A percentile compares a stretch with the other conserved stretches of the same genome.
Evolutionary conservation across 2,113 vertebrate genomes (phyloP).

Genomic region (Quiscalus mexicanus): DNA sequence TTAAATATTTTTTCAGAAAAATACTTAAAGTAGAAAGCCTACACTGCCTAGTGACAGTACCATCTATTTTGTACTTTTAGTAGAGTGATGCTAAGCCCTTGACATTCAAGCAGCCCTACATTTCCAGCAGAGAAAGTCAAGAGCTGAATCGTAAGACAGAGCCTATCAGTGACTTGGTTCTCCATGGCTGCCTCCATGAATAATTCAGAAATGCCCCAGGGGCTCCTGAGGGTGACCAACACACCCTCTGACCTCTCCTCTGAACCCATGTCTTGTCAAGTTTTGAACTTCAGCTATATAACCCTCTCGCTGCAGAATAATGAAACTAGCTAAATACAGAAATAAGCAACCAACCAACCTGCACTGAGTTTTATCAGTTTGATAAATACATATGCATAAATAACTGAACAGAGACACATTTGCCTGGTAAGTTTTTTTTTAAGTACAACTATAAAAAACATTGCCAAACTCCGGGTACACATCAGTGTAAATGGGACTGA

Average conservation of each 20-base stretch:
- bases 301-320: not conserved
- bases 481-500: not conserved
- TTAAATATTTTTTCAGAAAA: not conserved
- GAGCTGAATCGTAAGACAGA: not conserved
- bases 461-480: not conserved
- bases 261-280: not conserved
- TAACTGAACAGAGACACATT: not conserved
- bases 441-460: not conserved
- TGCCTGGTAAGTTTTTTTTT: not conserved
- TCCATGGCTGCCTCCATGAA: accelerated
- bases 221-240: no score
- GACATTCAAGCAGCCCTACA: not conserved
- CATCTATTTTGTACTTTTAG: not conserved
- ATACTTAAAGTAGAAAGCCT: not conserved
- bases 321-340: not conserved
- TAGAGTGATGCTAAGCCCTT: not conserved
- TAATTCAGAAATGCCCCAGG: not conserved
- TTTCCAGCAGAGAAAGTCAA: not conserved
- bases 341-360: not conserved
- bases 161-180: not conserved
- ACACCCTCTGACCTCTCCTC: not conserved
- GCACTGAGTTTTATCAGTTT: not conserved
- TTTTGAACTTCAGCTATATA: not conserved
- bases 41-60: not conserved
- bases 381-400: not conserved